These are phyloP conservation scores for Temnothorax rugatulus DNA, from an alignment of 2,888 invertebrate species.

Conservation along the genomic window DNA sequence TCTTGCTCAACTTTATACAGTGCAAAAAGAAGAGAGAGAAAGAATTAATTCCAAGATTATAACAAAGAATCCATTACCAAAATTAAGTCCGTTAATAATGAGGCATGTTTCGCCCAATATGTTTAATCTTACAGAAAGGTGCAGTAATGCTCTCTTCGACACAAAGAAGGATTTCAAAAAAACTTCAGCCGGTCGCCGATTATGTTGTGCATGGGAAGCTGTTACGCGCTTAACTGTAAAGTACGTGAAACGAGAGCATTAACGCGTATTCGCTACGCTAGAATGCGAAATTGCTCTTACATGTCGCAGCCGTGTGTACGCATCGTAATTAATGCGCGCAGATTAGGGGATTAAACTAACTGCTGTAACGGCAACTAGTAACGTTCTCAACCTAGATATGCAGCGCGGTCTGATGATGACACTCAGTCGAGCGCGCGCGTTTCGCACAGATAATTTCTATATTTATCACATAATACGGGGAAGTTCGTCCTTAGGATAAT, in stretches of 20 bases:
- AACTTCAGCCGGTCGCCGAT: background rate
- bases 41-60: background rate
- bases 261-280: slow-evolving; percentile 41
- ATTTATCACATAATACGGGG: slow-evolving; percentile 45
- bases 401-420: slow-evolving; percentile 50
- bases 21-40: background rate
- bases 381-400: slow-evolving; percentile 48
- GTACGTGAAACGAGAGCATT: slow-evolving; percentile 44
- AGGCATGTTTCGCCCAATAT: background rate
- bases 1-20: background rate
- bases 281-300: slow-evolving; percentile 55
- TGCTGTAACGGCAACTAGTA: slow-evolving; percentile 53
- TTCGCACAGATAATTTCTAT: slow-evolving; percentile 54
- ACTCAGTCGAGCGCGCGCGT: slow-evolving; percentile 13
- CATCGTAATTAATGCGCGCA: slow-evolving; percentile 55
- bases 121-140: background rate
- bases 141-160: background rate
- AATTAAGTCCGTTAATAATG: background rate
- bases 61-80: background rate
- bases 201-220: background rate
- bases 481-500: slow-evolving; percentile 52
- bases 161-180: background rate
- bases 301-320: slow-evolving; percentile 50
- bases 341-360: slow-evolving; percentile 58
- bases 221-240: slow-evolving; percentile 30